Percentiles rank a stretch among this genome's conserved stretches.
These are phyloP conservation scores for Sylvilagus bachmani DNA, from an alignment of 2,113 vertebrate species.

Conservation along the genomic window DNA sequence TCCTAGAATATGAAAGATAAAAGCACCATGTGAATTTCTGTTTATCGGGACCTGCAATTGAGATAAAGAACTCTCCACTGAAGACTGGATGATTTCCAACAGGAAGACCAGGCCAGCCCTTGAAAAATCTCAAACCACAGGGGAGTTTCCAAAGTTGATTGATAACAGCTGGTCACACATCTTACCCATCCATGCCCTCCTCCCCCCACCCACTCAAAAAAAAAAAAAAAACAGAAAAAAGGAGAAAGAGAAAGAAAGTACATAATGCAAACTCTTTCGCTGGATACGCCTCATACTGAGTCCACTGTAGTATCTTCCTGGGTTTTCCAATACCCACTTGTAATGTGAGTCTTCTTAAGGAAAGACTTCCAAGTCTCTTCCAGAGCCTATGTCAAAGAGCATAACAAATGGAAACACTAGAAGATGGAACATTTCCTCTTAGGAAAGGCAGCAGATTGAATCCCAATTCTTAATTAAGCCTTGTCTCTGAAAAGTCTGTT, in stretches of 20 bases:
- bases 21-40: slow-evolving; percentile 54
- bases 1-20: slow-evolving; percentile 50
- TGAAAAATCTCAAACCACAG: slow-evolving; percentile 68
- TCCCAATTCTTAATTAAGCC: background rate
- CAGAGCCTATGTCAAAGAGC: background rate
- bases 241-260: background rate
- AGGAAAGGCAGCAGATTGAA: background rate
- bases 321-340: background rate
- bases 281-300: background rate
- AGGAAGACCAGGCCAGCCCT: slow-evolving; percentile 67
- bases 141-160: slow-evolving; percentile 74
- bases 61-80: slow-evolving; percentile 53
- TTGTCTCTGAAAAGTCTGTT: background rate
- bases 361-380: background rate
- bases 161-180: slow-evolving; percentile 75
- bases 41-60: slow-evolving; percentile 10
- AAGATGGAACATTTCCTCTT: background rate
- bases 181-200: background rate
- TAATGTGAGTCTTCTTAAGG: background rate
- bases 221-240: background rate
- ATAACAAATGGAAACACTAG: background rate
- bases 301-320: background rate
- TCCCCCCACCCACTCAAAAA: background rate
- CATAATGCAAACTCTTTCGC: background rate
- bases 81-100: slow-evolving; percentile 44